phyloP scores from a whole-genome alignment of 2,888 invertebrate genomes.

The Apodemia zela region DNA sequence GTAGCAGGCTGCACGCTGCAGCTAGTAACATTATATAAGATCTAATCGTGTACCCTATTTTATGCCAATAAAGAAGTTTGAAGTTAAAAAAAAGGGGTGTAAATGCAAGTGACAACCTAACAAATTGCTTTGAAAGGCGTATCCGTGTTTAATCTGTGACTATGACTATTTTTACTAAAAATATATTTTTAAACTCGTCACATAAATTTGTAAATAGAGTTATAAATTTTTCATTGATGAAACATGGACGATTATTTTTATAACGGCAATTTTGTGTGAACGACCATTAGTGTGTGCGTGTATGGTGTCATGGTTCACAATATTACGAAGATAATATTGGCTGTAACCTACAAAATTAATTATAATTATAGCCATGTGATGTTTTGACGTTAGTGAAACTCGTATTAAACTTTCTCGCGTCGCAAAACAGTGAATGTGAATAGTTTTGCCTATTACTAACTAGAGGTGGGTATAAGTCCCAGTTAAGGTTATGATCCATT shows the following conservation, averaged over 20 bases:
- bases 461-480: no score
- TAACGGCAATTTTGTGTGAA: conserved; percentile 22
- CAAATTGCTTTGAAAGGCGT: no score
- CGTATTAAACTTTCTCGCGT: neutral
- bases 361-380: conserved; percentile 50
- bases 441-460: neutral
- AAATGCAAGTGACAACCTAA: no score
- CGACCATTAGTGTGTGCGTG: conserved; percentile 35
- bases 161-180: no score
- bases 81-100: no score
- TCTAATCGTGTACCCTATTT: no score
- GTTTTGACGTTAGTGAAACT: conserved; percentile 23
- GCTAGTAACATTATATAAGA: no score
- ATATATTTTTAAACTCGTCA: no score
- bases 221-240: neutral
- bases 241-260: conserved; percentile 17
- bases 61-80: no score
- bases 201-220: neutral
- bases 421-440: conserved; percentile 24
- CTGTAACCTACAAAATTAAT: conserved; percentile 55
- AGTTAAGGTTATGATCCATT: no score
- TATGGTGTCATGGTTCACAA: conserved; percentile 44
- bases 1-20: no score
- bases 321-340: conserved; percentile 49
- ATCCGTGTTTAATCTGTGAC: no score